Percentiles rank a stretch among this genome's conserved stretches.
These are phyloP conservation scores for Caenorhabditis sulstoni DNA, from an alignment of 2,888 invertebrate genomes.

Conservation along the genomic window DNA sequence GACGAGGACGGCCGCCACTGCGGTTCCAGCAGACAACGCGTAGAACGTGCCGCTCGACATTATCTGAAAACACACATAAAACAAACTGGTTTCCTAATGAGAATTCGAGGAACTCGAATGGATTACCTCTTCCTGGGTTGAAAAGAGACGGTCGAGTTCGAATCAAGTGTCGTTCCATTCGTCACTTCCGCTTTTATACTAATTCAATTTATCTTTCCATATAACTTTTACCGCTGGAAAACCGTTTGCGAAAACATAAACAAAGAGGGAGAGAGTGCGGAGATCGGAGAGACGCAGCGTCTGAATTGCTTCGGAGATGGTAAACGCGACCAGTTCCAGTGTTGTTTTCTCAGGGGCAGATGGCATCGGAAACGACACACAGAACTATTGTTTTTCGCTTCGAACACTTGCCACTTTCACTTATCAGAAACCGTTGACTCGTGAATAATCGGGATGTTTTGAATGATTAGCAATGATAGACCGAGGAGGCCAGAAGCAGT, in stretches of 20 bases:
- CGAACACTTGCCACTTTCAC: conserved; percentile 32
- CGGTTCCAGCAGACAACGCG: conserved; percentile 57
- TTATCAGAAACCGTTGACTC: conserved; percentile 38
- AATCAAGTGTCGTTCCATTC: conserved; percentile 54
- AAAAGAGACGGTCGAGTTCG: conserved; percentile 53
- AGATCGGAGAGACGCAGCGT: conserved; percentile 33
- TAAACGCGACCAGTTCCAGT: conserved; percentile 43
- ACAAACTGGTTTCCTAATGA: conserved; percentile 17
- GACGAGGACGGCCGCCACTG: conserved; percentile 51
- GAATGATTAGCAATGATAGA: conserved; percentile 38
- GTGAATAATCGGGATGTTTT: conserved; percentile 17
- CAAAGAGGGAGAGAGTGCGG: conserved; percentile 23
- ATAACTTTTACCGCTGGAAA: conserved; percentile 52
- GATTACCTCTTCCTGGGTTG: conserved; percentile 24
- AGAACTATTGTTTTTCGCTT: conserved; percentile 19
- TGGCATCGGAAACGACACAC: conserved; percentile 29
- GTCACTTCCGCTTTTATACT: conserved; percentile 50
- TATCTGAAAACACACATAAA: conserved; percentile 24
- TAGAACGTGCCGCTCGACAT: conserved; percentile 61
- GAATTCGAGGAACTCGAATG: background rate
- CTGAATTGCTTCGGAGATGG: conserved; percentile 28
- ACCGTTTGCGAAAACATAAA: conserved; percentile 38
- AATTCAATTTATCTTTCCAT: conserved; percentile 33
- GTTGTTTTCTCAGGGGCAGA: conserved; percentile 8
- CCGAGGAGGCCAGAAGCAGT: conserved; percentile 3